phyloP scores from a whole-genome alignment of 2,797 vertebrate genomes.

The Parotocinclus haroldoi region DNA sequence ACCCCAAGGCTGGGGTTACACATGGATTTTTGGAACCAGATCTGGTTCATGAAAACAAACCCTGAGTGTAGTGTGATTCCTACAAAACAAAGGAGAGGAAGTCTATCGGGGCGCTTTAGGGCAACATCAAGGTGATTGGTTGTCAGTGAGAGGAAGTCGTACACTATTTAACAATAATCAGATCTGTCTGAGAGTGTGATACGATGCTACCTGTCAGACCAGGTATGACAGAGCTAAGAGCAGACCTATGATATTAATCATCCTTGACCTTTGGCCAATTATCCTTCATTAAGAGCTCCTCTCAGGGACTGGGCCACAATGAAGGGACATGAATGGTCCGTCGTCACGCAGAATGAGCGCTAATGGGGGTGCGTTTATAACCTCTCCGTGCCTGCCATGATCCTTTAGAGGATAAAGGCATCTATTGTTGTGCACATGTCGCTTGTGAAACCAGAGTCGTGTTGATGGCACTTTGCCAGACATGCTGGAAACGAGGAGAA shows the following conservation, averaged over 20 bases:
- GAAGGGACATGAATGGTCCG: constrained; percentile 41
- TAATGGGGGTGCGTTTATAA: constrained; percentile 43
- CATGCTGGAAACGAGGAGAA: constrained; percentile 1
- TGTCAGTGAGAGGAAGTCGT: constrained; percentile 18
- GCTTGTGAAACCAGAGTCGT: constrained; percentile 15
- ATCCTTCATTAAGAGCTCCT: constrained; percentile 70
- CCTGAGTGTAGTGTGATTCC: constrained; percentile 11
- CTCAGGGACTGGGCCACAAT: constrained; percentile 47
- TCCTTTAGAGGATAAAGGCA: constrained; percentile 62
- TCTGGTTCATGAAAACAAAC: background rate
- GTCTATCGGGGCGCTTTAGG: background rate
- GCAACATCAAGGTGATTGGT: constrained; percentile 27
- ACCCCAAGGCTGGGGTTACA: too few species aligned
- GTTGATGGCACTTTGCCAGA: background rate
- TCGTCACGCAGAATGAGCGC: constrained; percentile 31
- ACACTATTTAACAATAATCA: background rate
- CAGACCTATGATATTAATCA: constrained; percentile 76
- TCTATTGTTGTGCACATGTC: constrained; percentile 55
- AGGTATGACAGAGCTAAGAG: constrained; percentile 70
- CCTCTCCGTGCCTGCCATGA: constrained; percentile 57
- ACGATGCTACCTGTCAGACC: constrained; percentile 41
- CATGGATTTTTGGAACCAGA: background rate
- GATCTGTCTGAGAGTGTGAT: constrained; percentile 25
- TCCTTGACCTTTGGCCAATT: constrained; percentile 76
- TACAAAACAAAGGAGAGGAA: constrained; percentile 30